Base-by-base conservation (phyloP, 1,140 invertebrate genomes). In the Zaprionus taronus region DNA sequence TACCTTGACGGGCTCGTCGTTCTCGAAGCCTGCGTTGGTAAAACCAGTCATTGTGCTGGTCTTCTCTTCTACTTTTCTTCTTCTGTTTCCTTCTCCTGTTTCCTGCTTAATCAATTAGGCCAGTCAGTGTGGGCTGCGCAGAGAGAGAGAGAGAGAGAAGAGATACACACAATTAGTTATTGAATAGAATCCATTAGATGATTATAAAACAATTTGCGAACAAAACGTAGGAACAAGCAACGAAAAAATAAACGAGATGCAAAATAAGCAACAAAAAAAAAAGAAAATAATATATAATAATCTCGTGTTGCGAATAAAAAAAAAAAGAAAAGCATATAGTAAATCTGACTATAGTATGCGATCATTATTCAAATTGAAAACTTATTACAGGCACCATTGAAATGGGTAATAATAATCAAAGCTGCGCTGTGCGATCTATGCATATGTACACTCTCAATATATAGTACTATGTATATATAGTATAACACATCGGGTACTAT, bases 1-100 rank as follows among this genome's bases (percentile, higher is more conserved):
- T 72, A 92, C 91, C 91, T 92, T 92, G 77, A 92, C 87, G 60
- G 91, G 91, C 81, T 92, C 91, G 80, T 92, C 91, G 76, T 92
- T 92, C 75, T 92, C 91, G 64, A 92, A 92, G 71, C 87, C 91
- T 41, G 72, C 76, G 79, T 92, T 92, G 58, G 78, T 92, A 53
- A 92, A 92, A 76, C 91, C 91, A 77, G 91, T 92, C 91, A 92
- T 92, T 62, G 91, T 92, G 81, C 78, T 84, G 81, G 81, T 41
- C 64, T 49, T 69, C 66, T 68, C 49, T 79, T 55, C 47, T 55
- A 47, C 41, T 64, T 55, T 26, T 51, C 17, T 60, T 55, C 58
- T 55, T 64, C n/a, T 22, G 31, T 5, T 61, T 26, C 38, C 41
- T 20, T 51, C 47, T 51, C 22, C 47, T 17, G 44, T 7, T 51